A percentile compares a stretch with the other conserved stretches of the same genome.
These are phyloP conservation scores for Mus minutoides DNA, from an alignment of 2,797 vertebrate species.

Conservation along the genomic window DNA sequence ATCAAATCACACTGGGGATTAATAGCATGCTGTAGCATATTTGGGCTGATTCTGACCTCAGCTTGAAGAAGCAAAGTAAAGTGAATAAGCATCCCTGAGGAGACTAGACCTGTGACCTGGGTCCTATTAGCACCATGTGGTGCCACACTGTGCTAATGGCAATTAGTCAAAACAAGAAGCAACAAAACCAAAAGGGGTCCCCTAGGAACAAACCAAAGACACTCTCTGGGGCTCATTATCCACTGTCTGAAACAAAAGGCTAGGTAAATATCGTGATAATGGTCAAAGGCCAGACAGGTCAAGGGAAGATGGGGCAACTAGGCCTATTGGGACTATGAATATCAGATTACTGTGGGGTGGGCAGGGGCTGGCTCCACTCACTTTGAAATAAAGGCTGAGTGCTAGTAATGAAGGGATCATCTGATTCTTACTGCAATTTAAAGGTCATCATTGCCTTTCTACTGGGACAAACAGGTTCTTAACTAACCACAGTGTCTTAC, in stretches of 20 bases:
- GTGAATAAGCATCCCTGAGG: slow-evolving; percentile 41
- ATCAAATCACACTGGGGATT: not conserved
- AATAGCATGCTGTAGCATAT: not conserved
- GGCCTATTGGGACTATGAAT: not conserved
- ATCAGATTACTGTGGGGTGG: not conserved
- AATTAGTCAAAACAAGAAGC: slow-evolving; percentile 73
- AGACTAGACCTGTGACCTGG: slow-evolving; percentile 34
- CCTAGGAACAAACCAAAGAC: not conserved
- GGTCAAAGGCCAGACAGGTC: not conserved
- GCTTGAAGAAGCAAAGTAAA: slow-evolving; percentile 30
- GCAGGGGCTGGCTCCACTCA: not conserved
- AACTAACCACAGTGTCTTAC: slow-evolving; percentile 49
- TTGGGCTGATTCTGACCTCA: not conserved
- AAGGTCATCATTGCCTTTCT: slow-evolving; percentile 9
- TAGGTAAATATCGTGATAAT: not conserved
- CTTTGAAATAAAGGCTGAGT: not conserved
- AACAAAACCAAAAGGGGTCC: slow-evolving; percentile 55
- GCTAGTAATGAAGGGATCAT: not conserved
- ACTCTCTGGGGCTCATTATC: slow-evolving; percentile 64
- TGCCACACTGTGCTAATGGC: slow-evolving; percentile 28
- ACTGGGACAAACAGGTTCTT: slow-evolving; percentile 7
- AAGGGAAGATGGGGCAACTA: not conserved
- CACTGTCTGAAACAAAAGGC: slow-evolving; percentile 41
- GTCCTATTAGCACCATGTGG: slow-evolving; percentile 28
- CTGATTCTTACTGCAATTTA: not conserved